Evolutionary conservation across 2,113 vertebrate species (phyloP), one percentile per base, ranked within the genome.

Genomic region (Nothocercus nigrocapillus): DNA sequence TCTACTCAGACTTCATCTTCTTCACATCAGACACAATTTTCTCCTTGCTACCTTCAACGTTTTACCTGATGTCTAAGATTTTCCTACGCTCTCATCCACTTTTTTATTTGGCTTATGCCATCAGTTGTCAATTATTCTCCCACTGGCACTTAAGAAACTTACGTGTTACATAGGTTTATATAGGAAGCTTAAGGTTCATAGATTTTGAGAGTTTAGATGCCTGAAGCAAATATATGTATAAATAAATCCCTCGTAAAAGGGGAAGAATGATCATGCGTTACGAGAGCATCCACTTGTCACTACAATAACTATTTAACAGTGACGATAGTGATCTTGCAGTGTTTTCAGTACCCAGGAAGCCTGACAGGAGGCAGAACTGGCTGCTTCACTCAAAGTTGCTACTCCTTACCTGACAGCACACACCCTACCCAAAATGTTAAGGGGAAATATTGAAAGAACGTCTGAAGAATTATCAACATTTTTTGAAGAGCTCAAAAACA

Each of bases 261-360:
- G 9, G 11, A 75, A 14, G 17, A 78, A 49, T 0, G 1, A 59
- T 27, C 36, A 17, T 5, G 2, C 2, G 1, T 5, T 5, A 5
- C 30, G 4, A 32, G 5, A 66, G 30, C 56, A 56, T 4, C 7
- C 7, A 2, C 2, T 3, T 32, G 24, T 21, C 21, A 38, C 47
- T 72, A 1, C 2, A 74, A 40, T 16, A 40, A n/a, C 56, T 22
- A 11, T 12, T 9, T 62, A 49, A 27, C 0, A 1, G 10, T 16
- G 63, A 27, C 9, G 27, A 53, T 6, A n/a, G 9, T 28, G 22
- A 21, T 4, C 9, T 21, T 18, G 53, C 16, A 72, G 17, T 11
- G 8, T 27, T 53, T 44, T 44, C 32, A 28, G 9, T 16, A 40
- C 38, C 80, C 2, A 9, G 3, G 30, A 68, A 12, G 4, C 7